phyloP scores from a whole-genome alignment of 2,888 invertebrate species.

The Agrenia bidenticulata region DNA sequence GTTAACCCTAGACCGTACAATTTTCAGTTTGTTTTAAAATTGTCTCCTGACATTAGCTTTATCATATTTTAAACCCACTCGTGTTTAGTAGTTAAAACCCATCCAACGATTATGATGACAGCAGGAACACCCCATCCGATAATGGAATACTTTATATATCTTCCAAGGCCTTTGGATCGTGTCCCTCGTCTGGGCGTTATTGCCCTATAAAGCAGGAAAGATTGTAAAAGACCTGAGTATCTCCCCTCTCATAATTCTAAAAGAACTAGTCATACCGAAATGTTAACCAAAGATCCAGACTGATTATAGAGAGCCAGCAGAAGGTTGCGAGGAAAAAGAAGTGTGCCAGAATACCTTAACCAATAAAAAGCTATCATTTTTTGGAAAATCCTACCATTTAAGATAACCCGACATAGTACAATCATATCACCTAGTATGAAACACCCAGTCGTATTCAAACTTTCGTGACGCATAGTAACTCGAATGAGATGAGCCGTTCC shows the following conservation, averaged over 20 bases:
- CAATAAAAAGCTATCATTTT: constrained; percentile 16
- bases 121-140: constrained; percentile 45
- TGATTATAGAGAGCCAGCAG: constrained; percentile 53
- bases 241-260: neutral
- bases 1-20: constrained; percentile 12
- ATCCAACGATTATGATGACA: constrained; percentile 28
- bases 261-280: constrained; percentile 42
- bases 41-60: neutral
- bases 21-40: constrained; percentile 1
- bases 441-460: constrained; percentile 37
- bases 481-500: constrained; percentile 43
- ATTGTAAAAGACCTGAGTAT: neutral
- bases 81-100: constrained; percentile 29
- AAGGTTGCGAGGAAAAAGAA: constrained; percentile 52
- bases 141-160: constrained; percentile 35
- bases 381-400: too few relatives aligned
- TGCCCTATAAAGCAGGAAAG: constrained; percentile 20
- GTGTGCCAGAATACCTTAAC: constrained; percentile 39
- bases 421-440: constrained; percentile 42
- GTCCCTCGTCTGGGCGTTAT: constrained; percentile 34
- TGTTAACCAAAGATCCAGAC: constrained; percentile 54
- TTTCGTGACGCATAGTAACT: constrained; percentile 27
- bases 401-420: neutral
- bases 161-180: constrained; percentile 29
- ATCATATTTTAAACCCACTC: constrained; percentile 24